Percentiles rank a stretch among this genome's conserved stretches.
These are phyloP conservation scores for Poecilia picta DNA, from an alignment of 2,797 vertebrate genomes.

Conservation along the genomic window DNA sequence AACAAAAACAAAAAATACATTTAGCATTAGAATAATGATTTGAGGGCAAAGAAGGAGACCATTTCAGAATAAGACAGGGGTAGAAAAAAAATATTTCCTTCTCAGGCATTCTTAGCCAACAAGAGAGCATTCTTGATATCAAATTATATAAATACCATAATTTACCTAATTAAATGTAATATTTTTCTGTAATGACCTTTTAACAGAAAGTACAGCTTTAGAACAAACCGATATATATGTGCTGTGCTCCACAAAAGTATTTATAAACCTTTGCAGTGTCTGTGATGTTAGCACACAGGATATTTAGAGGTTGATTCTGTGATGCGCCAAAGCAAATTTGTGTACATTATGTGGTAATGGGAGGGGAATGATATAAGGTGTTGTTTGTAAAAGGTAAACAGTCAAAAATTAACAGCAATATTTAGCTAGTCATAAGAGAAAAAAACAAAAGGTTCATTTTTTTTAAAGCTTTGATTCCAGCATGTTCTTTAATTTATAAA, in stretches of 20 bases:
- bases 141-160: background rate
- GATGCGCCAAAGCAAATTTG: background rate
- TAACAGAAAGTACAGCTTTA: constrained; percentile 44
- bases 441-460: too few species aligned
- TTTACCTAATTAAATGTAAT: constrained; percentile 13
- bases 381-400: background rate
- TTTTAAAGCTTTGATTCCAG: too few species aligned
- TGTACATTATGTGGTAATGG: background rate
- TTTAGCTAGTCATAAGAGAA: too few species aligned
- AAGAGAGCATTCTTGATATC: background rate
- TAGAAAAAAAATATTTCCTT: background rate
- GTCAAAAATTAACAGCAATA: too few species aligned
- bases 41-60: background rate
- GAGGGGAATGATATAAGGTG: background rate
- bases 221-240: constrained; percentile 40
- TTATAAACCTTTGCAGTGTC: background rate
- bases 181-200: constrained; percentile 47
- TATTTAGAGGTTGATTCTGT: background rate
- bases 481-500: too few species aligned
- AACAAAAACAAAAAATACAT: background rate
- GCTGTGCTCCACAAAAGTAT: background rate
- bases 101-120: background rate
- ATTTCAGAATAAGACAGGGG: background rate
- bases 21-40: background rate
- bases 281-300: background rate